Evolutionary conservation across 1,140 invertebrate genomes (phyloP).

Genomic region (Anadara kagoshimensis): DNA sequence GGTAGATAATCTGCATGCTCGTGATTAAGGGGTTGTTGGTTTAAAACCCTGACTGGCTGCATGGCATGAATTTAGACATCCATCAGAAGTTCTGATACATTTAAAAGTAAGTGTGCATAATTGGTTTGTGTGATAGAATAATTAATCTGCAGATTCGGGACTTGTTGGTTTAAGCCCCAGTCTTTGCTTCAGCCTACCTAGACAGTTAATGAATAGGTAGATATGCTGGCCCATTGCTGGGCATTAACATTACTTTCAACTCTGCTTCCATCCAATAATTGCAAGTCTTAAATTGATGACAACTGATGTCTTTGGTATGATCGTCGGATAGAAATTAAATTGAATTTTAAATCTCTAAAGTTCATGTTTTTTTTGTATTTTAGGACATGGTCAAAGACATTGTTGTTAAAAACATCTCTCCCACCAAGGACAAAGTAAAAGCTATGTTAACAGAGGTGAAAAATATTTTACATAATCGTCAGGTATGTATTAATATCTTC

Average conservation of each 20-base stretch:
- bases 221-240: no score
- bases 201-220: no score
- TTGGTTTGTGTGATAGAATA: no score
- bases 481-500: constrained; percentile 14
- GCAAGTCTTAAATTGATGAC: not conserved
- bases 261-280: not conserved
- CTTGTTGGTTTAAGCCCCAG: no score
- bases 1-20: not conserved
- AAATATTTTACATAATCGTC: constrained; percentile 29
- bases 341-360: not conserved
- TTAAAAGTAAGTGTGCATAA: no score
- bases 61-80: no score
- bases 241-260: not conserved
- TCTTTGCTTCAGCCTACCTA: no score
- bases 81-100: no score
- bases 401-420: constrained; percentile 3
- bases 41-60: not conserved
- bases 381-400: constrained; percentile 25
- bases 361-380: not conserved
- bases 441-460: constrained; percentile 14
- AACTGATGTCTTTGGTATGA: not conserved
- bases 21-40: not conserved
- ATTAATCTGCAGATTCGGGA: no score
- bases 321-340: not conserved
- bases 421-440: constrained; percentile 13